These are phyloP conservation scores for Synergus gifuensis DNA, from an alignment of 2,888 invertebrate species.

Conservation along the genomic window DNA sequence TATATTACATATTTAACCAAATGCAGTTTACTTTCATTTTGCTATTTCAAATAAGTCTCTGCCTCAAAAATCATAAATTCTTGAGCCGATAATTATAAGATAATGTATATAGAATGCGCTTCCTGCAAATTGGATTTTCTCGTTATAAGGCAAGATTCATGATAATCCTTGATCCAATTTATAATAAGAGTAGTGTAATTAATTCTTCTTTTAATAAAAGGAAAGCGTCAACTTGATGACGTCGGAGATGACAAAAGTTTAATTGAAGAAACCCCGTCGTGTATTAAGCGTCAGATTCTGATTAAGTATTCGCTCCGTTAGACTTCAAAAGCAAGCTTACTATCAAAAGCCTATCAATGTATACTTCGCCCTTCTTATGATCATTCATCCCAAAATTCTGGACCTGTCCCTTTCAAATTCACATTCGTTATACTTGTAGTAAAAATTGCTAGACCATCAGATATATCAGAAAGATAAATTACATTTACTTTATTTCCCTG, in stretches of 20 bases:
- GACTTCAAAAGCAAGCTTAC: slow-evolving; percentile 20
- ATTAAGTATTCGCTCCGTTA: slow-evolving; percentile 29
- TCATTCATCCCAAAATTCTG: slow-evolving; percentile 5
- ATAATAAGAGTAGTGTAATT: slow-evolving; percentile 48
- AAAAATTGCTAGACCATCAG: neutral
- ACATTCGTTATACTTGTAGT: neutral
- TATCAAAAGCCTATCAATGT: neutral
- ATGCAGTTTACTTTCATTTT: neutral
- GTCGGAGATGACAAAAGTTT: slow-evolving; percentile 11
- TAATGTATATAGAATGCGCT: neutral
- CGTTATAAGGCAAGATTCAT: slow-evolving; percentile 43
- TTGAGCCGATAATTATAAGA: neutral
- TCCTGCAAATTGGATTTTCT: neutral
- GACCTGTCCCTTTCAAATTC: neutral
- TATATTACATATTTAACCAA: neutral
- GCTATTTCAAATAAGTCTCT: neutral
- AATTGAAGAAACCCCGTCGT: slow-evolving; percentile 29
- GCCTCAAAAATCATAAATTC: neutral
- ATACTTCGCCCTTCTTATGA: neutral
- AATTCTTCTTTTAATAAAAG: slow-evolving; percentile 50
- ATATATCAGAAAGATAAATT: neutral
- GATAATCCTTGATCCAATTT: slow-evolving; percentile 55
- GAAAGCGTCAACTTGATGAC: neutral
- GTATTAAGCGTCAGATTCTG: slow-evolving; percentile 20
- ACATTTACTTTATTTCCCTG: neutral